phyloP scores from a whole-genome alignment of 2,888 invertebrate species.

The Acronicta alni region DNA sequence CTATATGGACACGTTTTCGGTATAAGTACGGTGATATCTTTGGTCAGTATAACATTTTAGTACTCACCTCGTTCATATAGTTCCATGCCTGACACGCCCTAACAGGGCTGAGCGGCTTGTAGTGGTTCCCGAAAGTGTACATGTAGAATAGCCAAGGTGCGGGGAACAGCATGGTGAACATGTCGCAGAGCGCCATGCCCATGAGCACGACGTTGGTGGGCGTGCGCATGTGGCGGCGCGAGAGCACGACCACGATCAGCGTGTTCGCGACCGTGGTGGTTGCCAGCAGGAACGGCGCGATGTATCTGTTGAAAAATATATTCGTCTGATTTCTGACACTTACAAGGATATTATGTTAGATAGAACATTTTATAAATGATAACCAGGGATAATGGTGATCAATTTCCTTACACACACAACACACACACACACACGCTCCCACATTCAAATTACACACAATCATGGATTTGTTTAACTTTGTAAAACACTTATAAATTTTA shows the following conservation, averaged over 20 bases:
- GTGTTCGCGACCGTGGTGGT: constrained; percentile 97
- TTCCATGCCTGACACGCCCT: constrained; percentile 94
- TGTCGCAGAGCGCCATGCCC: constrained; percentile 98
- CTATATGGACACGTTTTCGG: no score
- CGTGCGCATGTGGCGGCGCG: constrained; percentile 96
- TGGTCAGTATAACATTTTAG: neutral
- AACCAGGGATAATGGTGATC: no score
- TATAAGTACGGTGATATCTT: no score
- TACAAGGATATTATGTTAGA: no score
- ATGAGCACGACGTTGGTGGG: constrained; percentile 97
- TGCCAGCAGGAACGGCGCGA: constrained; percentile 95
- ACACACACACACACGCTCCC: no score
- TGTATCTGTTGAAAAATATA: constrained; percentile 77
- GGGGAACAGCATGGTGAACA: constrained; percentile 97
- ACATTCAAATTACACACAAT: no score
- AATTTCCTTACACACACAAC: no score
- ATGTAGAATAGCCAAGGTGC: constrained; percentile 97
- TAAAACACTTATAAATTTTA: no score
- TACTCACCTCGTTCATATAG: constrained; percentile 93
- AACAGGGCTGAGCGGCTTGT: constrained; percentile 93
- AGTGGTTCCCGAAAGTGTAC: constrained; percentile 96
- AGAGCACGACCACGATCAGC: constrained; percentile 96
- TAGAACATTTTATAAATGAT: no score
- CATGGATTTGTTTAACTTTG: no score
- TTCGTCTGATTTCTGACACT: no score